Base-by-base conservation (phyloP, 2,888 invertebrate species). In the Cantharis nigra region DNA sequence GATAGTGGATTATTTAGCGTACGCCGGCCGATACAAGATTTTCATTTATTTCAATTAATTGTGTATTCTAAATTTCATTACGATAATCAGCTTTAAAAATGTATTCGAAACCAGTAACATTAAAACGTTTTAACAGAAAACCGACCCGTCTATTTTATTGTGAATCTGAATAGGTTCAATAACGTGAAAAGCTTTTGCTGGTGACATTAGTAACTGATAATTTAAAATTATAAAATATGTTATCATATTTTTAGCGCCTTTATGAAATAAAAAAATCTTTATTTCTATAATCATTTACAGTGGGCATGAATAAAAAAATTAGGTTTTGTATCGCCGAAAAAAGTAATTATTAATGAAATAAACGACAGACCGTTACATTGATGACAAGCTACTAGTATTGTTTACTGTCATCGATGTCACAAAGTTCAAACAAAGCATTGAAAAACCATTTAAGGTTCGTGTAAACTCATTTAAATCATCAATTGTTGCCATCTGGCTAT, bases 381-480 rank as follows among this genome's bases (percentile, higher is more conserved):
- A 49, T 49, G 49, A 49, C 49, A 49, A 49, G 49, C 49, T 49
- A 49, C 49, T 49, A n/a, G 49, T 49, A 49, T 49, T 67, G 65
- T 67, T 67, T 23, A 67, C 18, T 67, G 65, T 67, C 65, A 67
- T 26, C 23, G 65, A 67, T 67, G 65, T 67, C 65, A 67, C 80
- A 83, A 80, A 82, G 83, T 80, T 83, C 84, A 84, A 85, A 85
- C 85, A 85, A 84, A 87, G 86, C 87, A 87, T 86, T 85, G 87
- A 87, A 87, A 87, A 87, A 87, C 85, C 87, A 86, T 87, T 87
- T 87, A 84, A 83, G 82, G 82, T 81, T 82, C 84, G 79, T 85
- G 86, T 85, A 83, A 83, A 83, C 84, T 85, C 86, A 87, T 87
- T 87, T 87, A 84, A 85, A 81, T 83, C 85, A 85, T 85, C 85